Conservation (phyloP, 2,888 invertebrate species). For the Reticulitermes lucifugus region DNA sequence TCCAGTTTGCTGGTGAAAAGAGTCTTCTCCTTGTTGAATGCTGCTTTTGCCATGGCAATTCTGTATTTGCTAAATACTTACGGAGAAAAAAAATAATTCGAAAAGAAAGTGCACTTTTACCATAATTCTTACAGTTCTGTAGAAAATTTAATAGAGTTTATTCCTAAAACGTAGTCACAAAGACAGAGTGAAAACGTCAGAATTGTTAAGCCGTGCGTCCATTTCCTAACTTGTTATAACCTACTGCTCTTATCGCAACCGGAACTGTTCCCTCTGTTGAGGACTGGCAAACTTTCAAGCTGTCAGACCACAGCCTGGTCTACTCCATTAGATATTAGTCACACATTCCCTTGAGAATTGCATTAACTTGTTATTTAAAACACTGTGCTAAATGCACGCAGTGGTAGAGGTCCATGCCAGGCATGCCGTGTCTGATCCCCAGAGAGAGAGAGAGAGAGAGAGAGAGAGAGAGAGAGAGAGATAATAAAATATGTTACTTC, state of each 20-base stretch:
- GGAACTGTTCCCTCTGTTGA: neutral
- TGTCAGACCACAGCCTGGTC: neutral
- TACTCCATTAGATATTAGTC: neutral
- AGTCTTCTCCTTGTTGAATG: no score
- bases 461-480: no score
- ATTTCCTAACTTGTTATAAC: neutral
- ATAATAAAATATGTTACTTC: neutral
- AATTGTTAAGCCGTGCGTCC: no score
- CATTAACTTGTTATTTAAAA: neutral
- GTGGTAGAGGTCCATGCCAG: neutral
- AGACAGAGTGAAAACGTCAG: no score
- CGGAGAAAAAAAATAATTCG: no score
- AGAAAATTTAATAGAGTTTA: no score
- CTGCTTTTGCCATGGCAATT: no score
- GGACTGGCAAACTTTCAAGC: conserved; percentile 24
- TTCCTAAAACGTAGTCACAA: no score
- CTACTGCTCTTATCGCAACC: neutral
- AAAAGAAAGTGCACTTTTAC: no score
- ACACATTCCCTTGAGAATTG: neutral
- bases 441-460: neutral
- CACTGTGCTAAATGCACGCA: neutral
- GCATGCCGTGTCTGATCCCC: neutral
- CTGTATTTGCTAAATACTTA: no score
- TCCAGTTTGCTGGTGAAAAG: no score
- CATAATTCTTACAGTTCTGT: no score